Conservation (phyloP, 1,140 invertebrate genomes). For the Ruditapes philippinarum region DNA sequence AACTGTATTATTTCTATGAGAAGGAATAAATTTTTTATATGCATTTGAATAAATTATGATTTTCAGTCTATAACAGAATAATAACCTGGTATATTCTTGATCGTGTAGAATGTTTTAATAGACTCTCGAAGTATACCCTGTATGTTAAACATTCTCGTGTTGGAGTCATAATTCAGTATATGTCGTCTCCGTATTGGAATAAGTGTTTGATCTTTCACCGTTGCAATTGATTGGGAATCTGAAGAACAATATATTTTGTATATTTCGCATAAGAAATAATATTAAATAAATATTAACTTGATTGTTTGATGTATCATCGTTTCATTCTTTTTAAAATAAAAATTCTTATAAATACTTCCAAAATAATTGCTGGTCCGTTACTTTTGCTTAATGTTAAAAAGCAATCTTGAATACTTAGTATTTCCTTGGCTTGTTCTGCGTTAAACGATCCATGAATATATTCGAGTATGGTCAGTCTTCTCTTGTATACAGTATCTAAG, state of each 20-base stretch:
- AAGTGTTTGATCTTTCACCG: slow-evolving; percentile 22
- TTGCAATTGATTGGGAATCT: neutral
- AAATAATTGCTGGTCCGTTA: no score
- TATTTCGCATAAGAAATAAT: no score
- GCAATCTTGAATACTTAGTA: slow-evolving; percentile 44
- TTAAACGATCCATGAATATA: slow-evolving; percentile 59
- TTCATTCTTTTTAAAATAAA: no score
- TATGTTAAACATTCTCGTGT: slow-evolving; percentile 8
- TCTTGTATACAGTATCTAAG: neutral
- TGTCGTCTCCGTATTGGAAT: neutral
- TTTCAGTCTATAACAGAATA: no score
- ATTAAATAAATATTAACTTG: no score
- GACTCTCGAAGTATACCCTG: slow-evolving; percentile 52
- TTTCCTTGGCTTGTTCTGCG: slow-evolving; percentile 19
- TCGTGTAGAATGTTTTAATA: neutral
- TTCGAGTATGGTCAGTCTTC: slow-evolving; percentile 26
- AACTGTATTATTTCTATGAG: no score
- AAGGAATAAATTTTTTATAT: no score
- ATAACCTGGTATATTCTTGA: slow-evolving; percentile 48
- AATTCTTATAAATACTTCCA: no score
- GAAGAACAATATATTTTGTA: no score
- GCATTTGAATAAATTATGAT: no score
- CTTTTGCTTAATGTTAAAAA: no score
- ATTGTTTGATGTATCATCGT: no score
- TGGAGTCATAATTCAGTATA: slow-evolving; percentile 13